A percentile compares a stretch with the other conserved stretches of the same genome.
Evolutionary conservation across 2,797 vertebrate species (phyloP).

Genomic region (Microtus obscurus): DNA sequence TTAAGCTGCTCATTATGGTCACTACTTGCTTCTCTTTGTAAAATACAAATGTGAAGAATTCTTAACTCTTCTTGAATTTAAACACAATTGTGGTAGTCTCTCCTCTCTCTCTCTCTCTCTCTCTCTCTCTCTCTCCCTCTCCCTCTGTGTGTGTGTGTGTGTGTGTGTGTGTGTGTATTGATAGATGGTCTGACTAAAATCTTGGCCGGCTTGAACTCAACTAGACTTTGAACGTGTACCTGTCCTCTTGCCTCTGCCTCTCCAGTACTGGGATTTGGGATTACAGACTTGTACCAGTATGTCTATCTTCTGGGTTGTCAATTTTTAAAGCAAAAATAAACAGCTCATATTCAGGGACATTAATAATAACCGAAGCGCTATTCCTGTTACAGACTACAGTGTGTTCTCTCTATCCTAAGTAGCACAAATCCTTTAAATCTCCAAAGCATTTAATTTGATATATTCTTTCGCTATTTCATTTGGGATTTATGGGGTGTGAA

Average conservation of each 20-base stretch:
- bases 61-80: conserved; percentile 23
- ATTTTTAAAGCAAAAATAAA: conserved; percentile 78
- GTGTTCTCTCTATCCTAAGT: conserved; percentile 69
- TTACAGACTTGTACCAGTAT: background rate
- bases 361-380: conserved; percentile 72
- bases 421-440: conserved; percentile 79
- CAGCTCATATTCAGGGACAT: conserved; percentile 60
- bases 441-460: conserved; percentile 85
- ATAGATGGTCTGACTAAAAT: background rate
- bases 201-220: background rate
- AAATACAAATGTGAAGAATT: conserved; percentile 24
- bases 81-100: background rate
- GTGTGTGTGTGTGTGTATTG: background rate
- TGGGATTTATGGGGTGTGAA: conserved; percentile 87
- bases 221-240: background rate
- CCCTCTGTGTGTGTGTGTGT: background rate
- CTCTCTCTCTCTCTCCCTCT: no score
- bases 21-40: conserved; percentile 33
- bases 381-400: conserved; percentile 76
- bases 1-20: background rate
- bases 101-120: no score
- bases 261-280: background rate
- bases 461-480: conserved; percentile 86
- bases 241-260: background rate
- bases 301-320: background rate